Percentiles rank a stretch among this genome's conserved stretches.
phyloP scores from a whole-genome alignment of 1,140 invertebrate species.

The Archivesica marissinica region DNA sequence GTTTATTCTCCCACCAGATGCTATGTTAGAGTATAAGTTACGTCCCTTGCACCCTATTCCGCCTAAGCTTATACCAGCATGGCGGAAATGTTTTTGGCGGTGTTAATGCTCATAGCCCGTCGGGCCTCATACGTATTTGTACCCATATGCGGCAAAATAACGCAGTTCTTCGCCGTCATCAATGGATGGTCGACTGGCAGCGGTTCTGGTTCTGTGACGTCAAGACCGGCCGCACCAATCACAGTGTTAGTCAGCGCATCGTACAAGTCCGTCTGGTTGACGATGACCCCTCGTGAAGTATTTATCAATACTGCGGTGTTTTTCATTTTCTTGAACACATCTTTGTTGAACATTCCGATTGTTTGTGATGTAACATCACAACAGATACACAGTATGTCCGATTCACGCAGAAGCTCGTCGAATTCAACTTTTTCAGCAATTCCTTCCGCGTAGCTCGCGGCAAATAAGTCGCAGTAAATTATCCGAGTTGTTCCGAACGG shows the following conservation, averaged over 20 bases:
- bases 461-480: constrained; percentile 89
- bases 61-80: constrained; percentile 37
- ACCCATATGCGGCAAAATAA: constrained; percentile 66
- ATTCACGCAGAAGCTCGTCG: constrained; percentile 72
- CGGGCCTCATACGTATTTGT: constrained; percentile 56
- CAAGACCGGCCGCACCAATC: constrained; percentile 68
- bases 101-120: constrained; percentile 51
- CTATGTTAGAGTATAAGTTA: too few relatives aligned
- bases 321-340: constrained; percentile 76
- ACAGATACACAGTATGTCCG: constrained; percentile 77
- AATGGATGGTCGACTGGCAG: constrained; percentile 64
- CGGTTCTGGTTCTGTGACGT: constrained; percentile 72
- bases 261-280: constrained; percentile 73
- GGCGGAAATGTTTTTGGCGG: constrained; percentile 56
- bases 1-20: too few relatives aligned
- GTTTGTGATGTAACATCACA: constrained; percentile 73
- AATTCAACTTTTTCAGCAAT: constrained; percentile 88
- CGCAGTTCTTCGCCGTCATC: constrained; percentile 58
- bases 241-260: constrained; percentile 74
- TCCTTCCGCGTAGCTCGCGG: constrained; percentile 85
- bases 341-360: constrained; percentile 69
- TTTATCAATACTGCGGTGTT: constrained; percentile 82
- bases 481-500: constrained; percentile 88
- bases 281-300: constrained; percentile 71
- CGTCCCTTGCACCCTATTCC: too few relatives aligned